Percentiles rank a stretch among this genome's conserved stretches.
Conservation (phyloP, 2,113 vertebrate species). For the Mus pahari region DNA sequence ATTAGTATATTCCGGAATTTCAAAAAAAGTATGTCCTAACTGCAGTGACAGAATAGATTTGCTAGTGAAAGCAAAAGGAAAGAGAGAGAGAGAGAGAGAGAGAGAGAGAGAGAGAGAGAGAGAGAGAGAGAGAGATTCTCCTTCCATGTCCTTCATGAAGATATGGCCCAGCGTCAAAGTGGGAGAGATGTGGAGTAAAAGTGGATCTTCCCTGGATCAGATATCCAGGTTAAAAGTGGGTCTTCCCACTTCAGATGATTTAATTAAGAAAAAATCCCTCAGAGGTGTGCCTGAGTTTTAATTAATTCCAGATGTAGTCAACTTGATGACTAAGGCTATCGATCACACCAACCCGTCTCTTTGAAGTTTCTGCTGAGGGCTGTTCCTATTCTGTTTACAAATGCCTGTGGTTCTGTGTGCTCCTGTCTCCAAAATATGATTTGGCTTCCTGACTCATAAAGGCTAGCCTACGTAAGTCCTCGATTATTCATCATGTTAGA, state of each 20-base stretch:
- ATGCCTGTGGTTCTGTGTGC: not conserved
- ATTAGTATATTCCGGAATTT: not conserved
- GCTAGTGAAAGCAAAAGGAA: not conserved
- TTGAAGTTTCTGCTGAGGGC: constrained; percentile 39
- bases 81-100: not conserved
- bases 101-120: not conserved
- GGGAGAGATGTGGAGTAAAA: not conserved
- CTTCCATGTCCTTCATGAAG: not conserved
- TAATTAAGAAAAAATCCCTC: not conserved
- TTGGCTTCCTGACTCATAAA: not conserved
- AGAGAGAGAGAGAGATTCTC: not conserved
- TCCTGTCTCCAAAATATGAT: not conserved
- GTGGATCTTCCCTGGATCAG: not conserved
- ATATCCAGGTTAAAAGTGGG: not conserved
- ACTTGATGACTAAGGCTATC: not conserved
- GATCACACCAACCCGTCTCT: not conserved
- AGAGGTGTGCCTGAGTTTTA: not conserved
- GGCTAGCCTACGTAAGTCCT: not conserved
- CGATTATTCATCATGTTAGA: not conserved
- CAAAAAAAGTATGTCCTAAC: not conserved
- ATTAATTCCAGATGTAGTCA: not conserved
- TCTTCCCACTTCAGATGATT: not conserved
- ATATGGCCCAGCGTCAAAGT: not conserved
- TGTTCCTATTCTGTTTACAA: constrained; percentile 41
- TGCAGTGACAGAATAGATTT: not conserved